Evolutionary conservation across 2,113 vertebrate genomes (phyloP), one percentile per base, ranked within the genome.

Genomic region (Prunella fulvescens): DNA sequence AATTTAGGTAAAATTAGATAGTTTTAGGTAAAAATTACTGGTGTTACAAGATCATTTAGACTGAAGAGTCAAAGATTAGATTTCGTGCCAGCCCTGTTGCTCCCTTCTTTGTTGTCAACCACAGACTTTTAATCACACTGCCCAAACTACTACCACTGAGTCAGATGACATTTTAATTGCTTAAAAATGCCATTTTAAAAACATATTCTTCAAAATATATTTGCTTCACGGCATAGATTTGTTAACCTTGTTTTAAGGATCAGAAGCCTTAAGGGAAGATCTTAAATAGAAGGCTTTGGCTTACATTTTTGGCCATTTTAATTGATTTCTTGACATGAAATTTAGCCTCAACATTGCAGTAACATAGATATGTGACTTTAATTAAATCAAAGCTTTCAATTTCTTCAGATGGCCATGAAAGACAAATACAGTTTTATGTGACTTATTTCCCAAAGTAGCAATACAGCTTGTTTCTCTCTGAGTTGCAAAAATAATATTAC

Each of bases 401-500:
- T 51, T 88, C 47, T 82, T 86, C 50, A 80, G 60, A 64, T 37
- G 26, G 14, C 31, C 44, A 19, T 80, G 67, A 85, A 92, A 94
- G 26, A 76, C 35, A 87, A 89, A 78, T 33, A 29, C 20, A 48
- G 35, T 77, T 74, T 19, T 53, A 79, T 57, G 33, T 44, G 22
- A 81, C 31, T 79, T 90, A 94, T 77, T 95, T 95, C 83, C 51
- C 58, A 81, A 88, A 94, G 76, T 50, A 86, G 22, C 37, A 83
- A 37, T 86, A 44, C 37, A 54, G 26, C 20, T 90, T 95, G 58
- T 92, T 96, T 95, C 61, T 71, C 44, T 84, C 29, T 73, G 28
- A 96, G 50, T 64, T 2, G 3, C 81, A 94, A 80, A 97, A 95
- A 95, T 94, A 91, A 85, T 88, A 87, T 77, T 86, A 84, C 67